Percentiles rank a stretch among this genome's conserved stretches.
Evolutionary conservation across 2,113 vertebrate species (phyloP).

Genomic region (Scomber scombrus): DNA sequence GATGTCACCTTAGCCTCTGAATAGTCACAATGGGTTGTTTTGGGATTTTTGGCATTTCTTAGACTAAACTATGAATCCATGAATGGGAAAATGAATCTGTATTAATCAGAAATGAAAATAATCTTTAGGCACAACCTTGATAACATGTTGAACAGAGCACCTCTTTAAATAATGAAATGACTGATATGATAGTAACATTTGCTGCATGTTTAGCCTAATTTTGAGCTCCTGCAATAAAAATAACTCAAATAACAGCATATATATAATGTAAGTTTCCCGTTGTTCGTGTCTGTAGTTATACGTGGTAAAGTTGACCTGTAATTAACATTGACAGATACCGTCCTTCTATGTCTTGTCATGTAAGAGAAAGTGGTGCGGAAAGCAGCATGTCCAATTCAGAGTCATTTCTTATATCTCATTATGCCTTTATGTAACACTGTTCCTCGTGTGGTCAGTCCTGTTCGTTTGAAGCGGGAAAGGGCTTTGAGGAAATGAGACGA

Average conservation of each 20-base stretch:
- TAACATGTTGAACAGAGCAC: too few relatives aligned
- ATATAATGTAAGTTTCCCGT: neutral
- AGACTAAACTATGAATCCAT: neutral
- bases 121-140: too few relatives aligned
- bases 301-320: neutral
- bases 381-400: neutral
- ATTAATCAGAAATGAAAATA: too few relatives aligned
- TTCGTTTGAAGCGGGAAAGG: slow-evolving; percentile 11
- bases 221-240: neutral
- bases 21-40: neutral
- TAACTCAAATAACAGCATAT: neutral
- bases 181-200: too few relatives aligned
- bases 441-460: slow-evolving; percentile 28
- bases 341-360: neutral
- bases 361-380: neutral
- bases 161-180: too few relatives aligned
- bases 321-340: neutral
- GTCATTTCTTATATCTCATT: slow-evolving; percentile 17
- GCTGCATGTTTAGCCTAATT: neutral
- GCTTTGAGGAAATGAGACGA: slow-evolving; percentile 46
- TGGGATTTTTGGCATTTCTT: neutral
- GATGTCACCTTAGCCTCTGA: neutral
- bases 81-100: too few relatives aligned
- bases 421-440: slow-evolving; percentile 27
- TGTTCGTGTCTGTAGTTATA: neutral